Conservation (phyloP, 1,140 invertebrate species). For the Pinna nobilis region DNA sequence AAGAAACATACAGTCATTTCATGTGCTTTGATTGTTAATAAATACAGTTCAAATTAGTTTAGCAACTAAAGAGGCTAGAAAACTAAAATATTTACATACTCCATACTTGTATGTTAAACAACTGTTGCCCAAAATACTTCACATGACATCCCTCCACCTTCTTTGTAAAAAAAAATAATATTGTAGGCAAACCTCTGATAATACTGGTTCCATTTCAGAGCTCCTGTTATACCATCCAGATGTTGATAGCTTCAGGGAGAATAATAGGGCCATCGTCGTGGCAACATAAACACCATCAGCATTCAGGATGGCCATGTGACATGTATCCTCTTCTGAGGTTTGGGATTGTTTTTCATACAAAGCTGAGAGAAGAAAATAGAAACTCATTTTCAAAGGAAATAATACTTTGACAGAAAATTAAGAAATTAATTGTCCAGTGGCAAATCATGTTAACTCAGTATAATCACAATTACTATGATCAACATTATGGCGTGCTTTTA, state of each 20-base stretch:
- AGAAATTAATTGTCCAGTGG: not conserved
- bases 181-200: not conserved
- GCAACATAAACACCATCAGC: slow-evolving; percentile 95
- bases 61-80: too few species aligned
- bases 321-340: not conserved
- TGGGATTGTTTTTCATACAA: slow-evolving; percentile 27
- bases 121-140: too few species aligned
- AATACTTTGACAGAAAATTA: not conserved
- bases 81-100: too few species aligned
- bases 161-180: too few species aligned
- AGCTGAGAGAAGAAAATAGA: slow-evolving; percentile 3
- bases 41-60: too few species aligned
- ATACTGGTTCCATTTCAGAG: slow-evolving; percentile 80
- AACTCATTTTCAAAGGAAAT: not conserved
- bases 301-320: slow-evolving; percentile 83
- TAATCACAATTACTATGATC: not conserved
- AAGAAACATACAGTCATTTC: too few species aligned
- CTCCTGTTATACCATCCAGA: slow-evolving; percentile 83
- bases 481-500: not conserved
- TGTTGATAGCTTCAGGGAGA: slow-evolving; percentile 88
- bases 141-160: too few species aligned
- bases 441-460: not conserved
- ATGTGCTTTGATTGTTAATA: too few species aligned
- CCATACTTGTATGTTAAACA: too few species aligned
- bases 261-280: slow-evolving; percentile 87